Percentiles rank a stretch among this genome's conserved stretches.
phyloP scores from a whole-genome alignment of 2,797 vertebrate genomes.

The Micrastur ruficollis region DNA sequence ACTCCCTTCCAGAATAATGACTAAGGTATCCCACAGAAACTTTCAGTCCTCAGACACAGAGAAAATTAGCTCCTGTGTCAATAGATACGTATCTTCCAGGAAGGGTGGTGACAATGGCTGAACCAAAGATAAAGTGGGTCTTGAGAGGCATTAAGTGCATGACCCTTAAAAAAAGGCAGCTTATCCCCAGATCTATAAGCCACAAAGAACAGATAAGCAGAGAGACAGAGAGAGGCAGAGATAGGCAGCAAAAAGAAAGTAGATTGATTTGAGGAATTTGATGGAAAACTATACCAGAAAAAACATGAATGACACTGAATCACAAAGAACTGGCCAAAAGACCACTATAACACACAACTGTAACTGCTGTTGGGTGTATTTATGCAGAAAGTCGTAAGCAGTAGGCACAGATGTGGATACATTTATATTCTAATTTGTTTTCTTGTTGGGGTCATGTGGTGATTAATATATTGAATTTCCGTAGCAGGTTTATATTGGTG shows the following conservation, averaged over 20 bases:
- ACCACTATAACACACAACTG: slow-evolving; percentile 34
- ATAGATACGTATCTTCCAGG: background rate
- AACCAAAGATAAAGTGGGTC: slow-evolving; percentile 35
- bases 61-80: background rate
- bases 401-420: background rate
- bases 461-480: slow-evolving; percentile 9
- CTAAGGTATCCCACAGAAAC: background rate
- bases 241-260: slow-evolving; percentile 61
- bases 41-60: slow-evolving; percentile 6
- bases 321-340: slow-evolving; percentile 47
- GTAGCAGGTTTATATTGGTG: background rate
- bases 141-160: slow-evolving; percentile 13
- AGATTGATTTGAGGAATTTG: slow-evolving; percentile 47
- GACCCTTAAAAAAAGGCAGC: slow-evolving; percentile 10
- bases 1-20: background rate
- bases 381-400: background rate
- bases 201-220: slow-evolving; percentile 58
- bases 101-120: background rate
- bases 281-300: slow-evolving; percentile 58
- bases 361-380: slow-evolving; percentile 20
- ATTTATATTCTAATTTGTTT: background rate
- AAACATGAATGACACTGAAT: slow-evolving; percentile 59
- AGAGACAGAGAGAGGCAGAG: slow-evolving; percentile 59
- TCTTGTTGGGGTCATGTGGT: background rate
- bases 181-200: slow-evolving; percentile 26